A percentile compares a stretch with the other conserved stretches of the same genome.
These are phyloP conservation scores for Luehdorfia chinensis DNA, from an alignment of 1,140 invertebrate species.

Conservation along the genomic window DNA sequence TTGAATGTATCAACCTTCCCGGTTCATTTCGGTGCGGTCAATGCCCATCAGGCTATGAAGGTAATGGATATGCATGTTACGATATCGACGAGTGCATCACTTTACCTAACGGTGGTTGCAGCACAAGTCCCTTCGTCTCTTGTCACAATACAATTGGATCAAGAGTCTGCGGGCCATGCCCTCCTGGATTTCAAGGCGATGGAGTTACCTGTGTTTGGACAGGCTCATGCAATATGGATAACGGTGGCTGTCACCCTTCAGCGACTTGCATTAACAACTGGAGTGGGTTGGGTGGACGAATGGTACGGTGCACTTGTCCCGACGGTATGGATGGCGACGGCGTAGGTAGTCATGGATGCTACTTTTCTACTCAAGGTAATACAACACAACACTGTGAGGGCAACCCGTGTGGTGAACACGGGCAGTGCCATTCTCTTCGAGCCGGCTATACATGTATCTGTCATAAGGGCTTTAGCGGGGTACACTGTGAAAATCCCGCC, in stretches of 20 bases:
- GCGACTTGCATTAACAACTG: conserved; percentile 86
- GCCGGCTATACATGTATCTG: conserved; percentile 79
- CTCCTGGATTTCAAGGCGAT: conserved; percentile 91
- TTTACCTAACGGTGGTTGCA: conserved; percentile 93
- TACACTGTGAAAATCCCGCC: conserved; percentile 77
- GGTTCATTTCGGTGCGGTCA: conserved; percentile 90
- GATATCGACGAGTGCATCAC: conserved; percentile 92
- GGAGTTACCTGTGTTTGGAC: conserved; percentile 84
- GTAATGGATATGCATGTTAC: conserved; percentile 90
- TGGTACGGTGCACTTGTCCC: conserved; percentile 87
- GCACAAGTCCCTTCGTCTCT: conserved; percentile 83
- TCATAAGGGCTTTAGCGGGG: conserved; percentile 79
- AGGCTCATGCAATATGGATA: conserved; percentile 85
- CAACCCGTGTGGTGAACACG: conserved; percentile 83
- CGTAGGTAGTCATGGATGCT: conserved; percentile 88
- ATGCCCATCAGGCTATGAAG: conserved; percentile 90
- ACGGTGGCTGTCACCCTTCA: conserved; percentile 89
- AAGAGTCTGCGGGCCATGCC: conserved; percentile 89
- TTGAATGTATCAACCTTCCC: conserved; percentile 91
- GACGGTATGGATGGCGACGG: conserved; percentile 88
- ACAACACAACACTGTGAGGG: conserved; percentile 67
- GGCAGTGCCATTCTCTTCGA: conserved; percentile 75
- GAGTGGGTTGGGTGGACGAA: conserved; percentile 74
- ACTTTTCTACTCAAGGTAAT: conserved; percentile 44
- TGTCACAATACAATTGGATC: conserved; percentile 94